Percentiles rank a stretch among this genome's conserved stretches.
These are phyloP conservation scores for Pogonognathellus flavescens DNA, from an alignment of 1,140 invertebrate genomes.

Conservation along the genomic window DNA sequence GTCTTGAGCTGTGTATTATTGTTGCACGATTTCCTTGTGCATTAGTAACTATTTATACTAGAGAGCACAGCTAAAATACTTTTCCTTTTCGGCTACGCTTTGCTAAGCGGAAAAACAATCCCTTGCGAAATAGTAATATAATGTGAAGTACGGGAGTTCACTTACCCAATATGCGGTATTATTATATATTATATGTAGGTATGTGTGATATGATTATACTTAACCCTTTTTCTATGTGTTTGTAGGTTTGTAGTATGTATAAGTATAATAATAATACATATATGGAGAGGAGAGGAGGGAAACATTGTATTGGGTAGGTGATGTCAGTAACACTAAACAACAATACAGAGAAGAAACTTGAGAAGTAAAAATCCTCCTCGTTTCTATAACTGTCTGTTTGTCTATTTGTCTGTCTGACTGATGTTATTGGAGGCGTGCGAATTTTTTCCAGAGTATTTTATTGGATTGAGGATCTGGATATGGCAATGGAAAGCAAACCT, in stretches of 20 bases:
- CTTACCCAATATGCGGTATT: not conserved
- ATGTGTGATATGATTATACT: not conserved
- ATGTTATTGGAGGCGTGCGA: slow-evolving; percentile 49
- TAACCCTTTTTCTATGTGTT: not conserved
- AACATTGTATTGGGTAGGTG: slow-evolving; percentile 8
- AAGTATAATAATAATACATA: not conserved
- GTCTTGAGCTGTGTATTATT: not conserved
- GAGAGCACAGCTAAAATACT: slow-evolving; percentile 20
- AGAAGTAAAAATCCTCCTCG: slow-evolving; percentile 44
- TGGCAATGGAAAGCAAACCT: slow-evolving; percentile 20
- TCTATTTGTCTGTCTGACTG: slow-evolving; percentile 48
- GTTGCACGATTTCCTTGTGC: slow-evolving; percentile 1
- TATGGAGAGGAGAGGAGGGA: not conserved
- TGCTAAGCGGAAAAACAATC: slow-evolving; percentile 45
- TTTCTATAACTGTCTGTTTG: slow-evolving; percentile 49
- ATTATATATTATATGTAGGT: no score
- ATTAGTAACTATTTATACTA: not conserved
- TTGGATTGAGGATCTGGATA: slow-evolving; percentile 27
- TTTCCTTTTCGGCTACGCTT: slow-evolving; percentile 29
- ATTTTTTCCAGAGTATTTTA: slow-evolving; percentile 45
- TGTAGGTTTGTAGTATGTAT: not conserved
- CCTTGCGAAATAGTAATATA: slow-evolving; percentile 19
- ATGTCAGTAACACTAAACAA: slow-evolving; percentile 41
- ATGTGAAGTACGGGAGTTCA: slow-evolving; percentile 5
- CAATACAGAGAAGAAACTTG: slow-evolving; percentile 23